These are phyloP conservation scores for Tinamus major DNA, from an alignment of 2,797 vertebrate species.

Conservation along the genomic window DNA sequence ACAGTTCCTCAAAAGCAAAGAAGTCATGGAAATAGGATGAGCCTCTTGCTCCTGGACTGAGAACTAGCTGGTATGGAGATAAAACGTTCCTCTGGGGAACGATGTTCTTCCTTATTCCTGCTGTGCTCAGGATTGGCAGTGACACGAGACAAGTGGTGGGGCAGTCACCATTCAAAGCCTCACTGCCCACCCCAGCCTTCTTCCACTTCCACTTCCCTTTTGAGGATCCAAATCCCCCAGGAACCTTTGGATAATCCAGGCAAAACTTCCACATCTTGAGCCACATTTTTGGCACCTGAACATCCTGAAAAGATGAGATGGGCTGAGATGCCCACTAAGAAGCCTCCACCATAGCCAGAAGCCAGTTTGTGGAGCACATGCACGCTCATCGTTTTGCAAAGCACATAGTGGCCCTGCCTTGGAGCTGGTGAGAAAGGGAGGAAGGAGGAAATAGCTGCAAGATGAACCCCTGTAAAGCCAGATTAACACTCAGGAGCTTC, in stretches of 20 bases:
- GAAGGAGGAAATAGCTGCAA: accelerated
- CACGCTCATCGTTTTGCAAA: accelerated
- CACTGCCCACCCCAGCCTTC: neutral
- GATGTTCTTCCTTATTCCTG: too few relatives aligned
- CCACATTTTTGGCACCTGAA: neutral
- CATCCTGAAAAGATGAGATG: neutral
- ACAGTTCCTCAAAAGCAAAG: neutral
- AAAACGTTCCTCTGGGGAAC: neutral
- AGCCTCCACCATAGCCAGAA: too few relatives aligned
- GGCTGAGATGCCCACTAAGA: neutral
- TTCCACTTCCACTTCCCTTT: neutral
- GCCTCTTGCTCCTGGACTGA: neutral
- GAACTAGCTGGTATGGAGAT: neutral
- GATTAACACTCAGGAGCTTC: accelerated
- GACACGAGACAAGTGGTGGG: neutral
- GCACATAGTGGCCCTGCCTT: accelerated
- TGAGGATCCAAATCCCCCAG: neutral
- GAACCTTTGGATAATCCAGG: accelerated
- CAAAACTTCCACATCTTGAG: too few relatives aligned
- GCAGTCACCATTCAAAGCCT: neutral
- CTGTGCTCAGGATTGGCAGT: neutral
- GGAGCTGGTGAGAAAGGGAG: too few relatives aligned
- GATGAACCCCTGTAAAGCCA: accelerated
- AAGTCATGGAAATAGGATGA: neutral
- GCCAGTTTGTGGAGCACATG: neutral